Percentiles rank a stretch among this genome's conserved stretches.
phyloP scores from a whole-genome alignment of 2,797 vertebrate species.

The Catharus ustulatus region DNA sequence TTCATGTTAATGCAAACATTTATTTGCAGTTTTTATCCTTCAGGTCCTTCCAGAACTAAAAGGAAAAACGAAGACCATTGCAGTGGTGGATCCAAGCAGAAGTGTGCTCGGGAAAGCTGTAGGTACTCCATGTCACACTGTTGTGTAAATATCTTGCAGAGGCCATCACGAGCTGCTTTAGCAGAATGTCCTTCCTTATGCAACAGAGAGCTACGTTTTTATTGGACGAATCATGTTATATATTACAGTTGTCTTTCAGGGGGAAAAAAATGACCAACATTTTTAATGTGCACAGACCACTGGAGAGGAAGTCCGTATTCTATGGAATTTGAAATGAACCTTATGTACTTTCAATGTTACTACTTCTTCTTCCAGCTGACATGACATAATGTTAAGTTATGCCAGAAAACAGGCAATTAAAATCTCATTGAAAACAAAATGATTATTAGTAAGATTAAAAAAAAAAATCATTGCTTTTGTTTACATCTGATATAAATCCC shows the following conservation, averaged over 20 bases:
- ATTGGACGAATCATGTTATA: background rate
- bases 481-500: background rate
- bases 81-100: background rate
- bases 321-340: background rate
- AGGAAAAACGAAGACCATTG: background rate
- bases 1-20: constrained; percentile 32
- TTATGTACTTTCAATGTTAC: background rate
- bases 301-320: background rate
- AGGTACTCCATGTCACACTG: background rate
- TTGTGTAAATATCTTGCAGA: background rate
- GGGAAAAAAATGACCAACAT: background rate
- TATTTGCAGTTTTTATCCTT: background rate
- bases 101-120: background rate
- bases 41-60: background rate
- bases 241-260: background rate
- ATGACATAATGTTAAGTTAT: background rate
- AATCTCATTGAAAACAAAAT: background rate
- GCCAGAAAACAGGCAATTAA: background rate
- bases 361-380: background rate
- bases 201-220: background rate
- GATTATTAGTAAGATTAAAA: background rate
- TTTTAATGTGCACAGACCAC: background rate
- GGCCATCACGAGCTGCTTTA: background rate
- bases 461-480: background rate
- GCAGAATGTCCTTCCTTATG: background rate